These are phyloP conservation scores for Montipora sp. DNA, from an alignment of 64 coral and sea anemone species.

Conservation along the genomic window DNA sequence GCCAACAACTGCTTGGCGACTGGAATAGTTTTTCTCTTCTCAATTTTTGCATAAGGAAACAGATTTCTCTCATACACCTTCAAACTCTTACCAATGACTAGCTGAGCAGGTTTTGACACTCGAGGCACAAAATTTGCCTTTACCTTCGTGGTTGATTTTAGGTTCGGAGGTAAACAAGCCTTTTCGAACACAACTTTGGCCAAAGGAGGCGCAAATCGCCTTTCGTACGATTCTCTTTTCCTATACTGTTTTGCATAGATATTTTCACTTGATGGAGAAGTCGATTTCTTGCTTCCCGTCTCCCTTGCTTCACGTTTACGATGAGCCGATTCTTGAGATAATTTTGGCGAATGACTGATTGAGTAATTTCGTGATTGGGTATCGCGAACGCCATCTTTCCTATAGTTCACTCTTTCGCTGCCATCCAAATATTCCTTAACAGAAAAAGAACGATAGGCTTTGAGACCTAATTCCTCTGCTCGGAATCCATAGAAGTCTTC, in stretches of 20 bases:
- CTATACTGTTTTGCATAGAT: constrained; percentile 89
- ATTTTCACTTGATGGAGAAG: constrained; percentile 57
- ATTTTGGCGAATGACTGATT: constrained; percentile 52
- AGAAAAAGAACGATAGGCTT: constrained; percentile 78
- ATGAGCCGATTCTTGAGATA: constrained; percentile 37
- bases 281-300: constrained; percentile 23
- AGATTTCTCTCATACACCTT: constrained; percentile 28
- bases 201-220: constrained; percentile 68
- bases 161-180: constrained; percentile 52
- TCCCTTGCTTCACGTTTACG: constrained; percentile 17
- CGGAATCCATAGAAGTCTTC: constrained; percentile 93
- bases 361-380: constrained; percentile 9
- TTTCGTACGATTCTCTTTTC: constrained; percentile 89
- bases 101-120: constrained; percentile 26
- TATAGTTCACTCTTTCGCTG: constrained; percentile 28
- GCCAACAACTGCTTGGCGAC: constrained; percentile 86
- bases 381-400: constrained; percentile 35
- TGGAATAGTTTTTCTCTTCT: constrained; percentile 42
- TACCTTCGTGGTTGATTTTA: constrained; percentile 69
- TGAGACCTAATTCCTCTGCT: constrained; percentile 91
- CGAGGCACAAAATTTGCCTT: constrained; percentile 69
- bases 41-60: constrained; percentile 11
- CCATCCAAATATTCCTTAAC: constrained; percentile 43
- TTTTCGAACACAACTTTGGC: constrained; percentile 17
- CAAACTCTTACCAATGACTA: constrained; percentile 10